Evolutionary conservation across 2,797 vertebrate species (phyloP).

Genomic region (Sarcophilus harrisii): DNA sequence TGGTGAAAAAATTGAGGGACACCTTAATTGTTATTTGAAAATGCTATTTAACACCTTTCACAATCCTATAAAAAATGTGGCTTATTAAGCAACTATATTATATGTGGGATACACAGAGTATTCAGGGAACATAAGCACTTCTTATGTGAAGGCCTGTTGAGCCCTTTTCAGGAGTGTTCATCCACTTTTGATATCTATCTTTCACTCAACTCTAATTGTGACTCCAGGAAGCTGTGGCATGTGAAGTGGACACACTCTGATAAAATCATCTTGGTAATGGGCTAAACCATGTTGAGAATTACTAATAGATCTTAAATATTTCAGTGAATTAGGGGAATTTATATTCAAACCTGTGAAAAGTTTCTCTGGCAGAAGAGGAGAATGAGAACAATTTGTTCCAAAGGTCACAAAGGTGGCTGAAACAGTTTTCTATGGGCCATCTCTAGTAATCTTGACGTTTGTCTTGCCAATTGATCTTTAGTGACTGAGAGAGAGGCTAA

Average conservation of each 20-base stretch:
- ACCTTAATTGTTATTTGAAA: not conserved
- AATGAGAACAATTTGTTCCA: not conserved
- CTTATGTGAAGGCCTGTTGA: not conserved
- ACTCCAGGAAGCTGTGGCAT: not conserved
- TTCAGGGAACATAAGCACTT: not conserved
- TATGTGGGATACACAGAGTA: not conserved
- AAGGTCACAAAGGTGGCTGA: not conserved
- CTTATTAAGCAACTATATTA: not conserved
- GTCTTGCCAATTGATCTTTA: not conserved
- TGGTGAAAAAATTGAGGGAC: not conserved
- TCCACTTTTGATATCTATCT: not conserved
- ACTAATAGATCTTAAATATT: not conserved
- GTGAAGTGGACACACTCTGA: not conserved
- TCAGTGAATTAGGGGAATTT: not conserved
- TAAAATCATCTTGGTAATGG: not conserved
- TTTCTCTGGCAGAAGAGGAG: not conserved
- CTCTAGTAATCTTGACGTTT: not conserved
- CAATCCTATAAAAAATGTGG: slow-evolving; percentile 4
- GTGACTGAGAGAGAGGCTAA: no score
- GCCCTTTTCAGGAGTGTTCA: not conserved
- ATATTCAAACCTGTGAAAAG: not conserved
- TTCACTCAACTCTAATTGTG: not conserved
- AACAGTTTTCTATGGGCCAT: not conserved
- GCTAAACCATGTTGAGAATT: not conserved
- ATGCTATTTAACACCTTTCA: not conserved